These are phyloP conservation scores for Brachionus paranguensis DNA, from an alignment of 1,140 invertebrate species.

Conservation along the genomic window DNA sequence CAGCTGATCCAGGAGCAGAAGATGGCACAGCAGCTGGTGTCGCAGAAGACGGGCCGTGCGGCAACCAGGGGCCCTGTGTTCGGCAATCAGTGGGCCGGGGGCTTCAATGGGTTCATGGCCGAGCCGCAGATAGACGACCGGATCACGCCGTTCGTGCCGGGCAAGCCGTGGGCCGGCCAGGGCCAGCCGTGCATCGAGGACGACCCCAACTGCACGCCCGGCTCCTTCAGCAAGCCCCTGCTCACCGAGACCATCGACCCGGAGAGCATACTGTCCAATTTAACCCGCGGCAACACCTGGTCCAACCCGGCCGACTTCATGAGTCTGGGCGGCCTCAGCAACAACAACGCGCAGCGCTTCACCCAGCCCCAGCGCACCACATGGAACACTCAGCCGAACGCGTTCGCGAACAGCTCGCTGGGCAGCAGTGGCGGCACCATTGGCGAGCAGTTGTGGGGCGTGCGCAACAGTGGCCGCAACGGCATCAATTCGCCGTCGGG, in stretches of 20 bases:
- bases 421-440: neutral
- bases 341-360: neutral
- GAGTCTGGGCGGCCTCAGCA: neutral
- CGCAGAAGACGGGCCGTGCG: neutral
- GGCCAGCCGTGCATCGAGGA: neutral
- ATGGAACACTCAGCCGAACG: neutral
- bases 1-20: neutral
- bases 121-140: conserved; percentile 10
- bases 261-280: conserved; percentile 11
- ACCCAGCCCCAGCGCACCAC: neutral
- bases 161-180: conserved; percentile 15
- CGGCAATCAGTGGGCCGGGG: neutral
- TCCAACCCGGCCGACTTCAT: neutral
- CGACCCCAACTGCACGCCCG: conserved; percentile 35
- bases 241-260: conserved; percentile 30
- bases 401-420: too few species aligned
- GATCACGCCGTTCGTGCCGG: conserved; percentile 35
- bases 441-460: conserved; percentile 28
- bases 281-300: neutral
- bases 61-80: too few species aligned
- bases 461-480: neutral
- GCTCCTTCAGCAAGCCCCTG: conserved; percentile 19
- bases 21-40: neutral
- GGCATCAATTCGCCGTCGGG: neutral
- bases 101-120: neutral